These are phyloP conservation scores for Astur gentilis DNA, from an alignment of 2,113 vertebrate species.

Conservation along the genomic window DNA sequence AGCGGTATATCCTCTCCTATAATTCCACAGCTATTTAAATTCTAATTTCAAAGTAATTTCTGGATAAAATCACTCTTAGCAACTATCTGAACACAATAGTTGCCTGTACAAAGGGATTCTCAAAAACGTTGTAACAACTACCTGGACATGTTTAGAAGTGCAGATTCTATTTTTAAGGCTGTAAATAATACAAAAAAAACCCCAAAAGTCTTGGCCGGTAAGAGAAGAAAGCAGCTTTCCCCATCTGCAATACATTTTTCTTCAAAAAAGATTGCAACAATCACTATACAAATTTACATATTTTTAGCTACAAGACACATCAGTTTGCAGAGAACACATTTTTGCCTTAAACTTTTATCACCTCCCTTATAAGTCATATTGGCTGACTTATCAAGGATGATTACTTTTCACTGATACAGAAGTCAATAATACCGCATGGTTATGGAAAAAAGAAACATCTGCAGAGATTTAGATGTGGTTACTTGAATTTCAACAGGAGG, in stretches of 20 bases:
- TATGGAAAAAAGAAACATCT: neutral
- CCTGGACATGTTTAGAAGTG: neutral
- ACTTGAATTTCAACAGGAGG: neutral
- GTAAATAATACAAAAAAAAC: neutral
- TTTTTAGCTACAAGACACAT: neutral
- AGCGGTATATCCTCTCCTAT: neutral
- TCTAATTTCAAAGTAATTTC: neutral
- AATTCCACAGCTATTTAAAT: neutral
- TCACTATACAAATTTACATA: neutral
- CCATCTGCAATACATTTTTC: neutral
- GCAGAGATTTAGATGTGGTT: neutral
- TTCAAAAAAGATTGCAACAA: neutral
- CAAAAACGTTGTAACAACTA: neutral
- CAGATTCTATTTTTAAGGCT: neutral
- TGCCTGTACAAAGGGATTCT: neutral
- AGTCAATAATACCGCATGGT: neutral
- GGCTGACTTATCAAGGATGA: neutral
- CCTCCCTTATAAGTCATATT: neutral
- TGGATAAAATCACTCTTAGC: neutral
- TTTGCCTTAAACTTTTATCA: neutral
- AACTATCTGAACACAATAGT: neutral
- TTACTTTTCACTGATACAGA: constrained; percentile 21
- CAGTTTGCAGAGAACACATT: neutral
- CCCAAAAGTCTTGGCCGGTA: neutral
- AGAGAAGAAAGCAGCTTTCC: neutral